Percentiles rank a stretch among this genome's conserved stretches.
Conservation (phyloP, 30 jellyfish, hydroid and myxozoan genomes). For the Aurelia coerulea region DNA sequence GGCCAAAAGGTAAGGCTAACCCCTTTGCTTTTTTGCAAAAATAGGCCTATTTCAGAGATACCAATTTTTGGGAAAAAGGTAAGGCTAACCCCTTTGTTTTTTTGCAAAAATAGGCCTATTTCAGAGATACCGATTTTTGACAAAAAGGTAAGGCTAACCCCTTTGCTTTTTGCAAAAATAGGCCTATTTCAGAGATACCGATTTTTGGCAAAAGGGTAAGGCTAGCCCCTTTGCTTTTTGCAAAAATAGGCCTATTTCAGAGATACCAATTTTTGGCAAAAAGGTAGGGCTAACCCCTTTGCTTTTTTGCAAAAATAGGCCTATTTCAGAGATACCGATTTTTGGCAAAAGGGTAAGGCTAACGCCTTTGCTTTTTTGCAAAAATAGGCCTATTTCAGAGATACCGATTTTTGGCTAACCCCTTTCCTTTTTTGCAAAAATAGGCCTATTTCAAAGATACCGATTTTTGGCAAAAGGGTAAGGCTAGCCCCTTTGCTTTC, state of each 20-base stretch:
- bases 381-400: not conserved
- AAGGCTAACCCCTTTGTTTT: not conserved
- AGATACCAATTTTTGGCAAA: not conserved
- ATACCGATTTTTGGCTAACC: not conserved
- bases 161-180: too few relatives aligned
- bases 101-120: not conserved
- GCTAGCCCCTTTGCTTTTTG: too few relatives aligned
- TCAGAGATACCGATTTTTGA: not conserved
- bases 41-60: not conserved
- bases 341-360: not conserved
- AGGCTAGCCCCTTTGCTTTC: not conserved
- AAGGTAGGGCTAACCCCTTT: not conserved
- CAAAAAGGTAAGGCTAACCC: not conserved
- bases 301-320: not conserved
- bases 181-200: not conserved
- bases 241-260: too few relatives aligned
- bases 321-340: not conserved
- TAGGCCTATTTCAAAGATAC: not conserved
- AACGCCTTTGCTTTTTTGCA: not conserved
- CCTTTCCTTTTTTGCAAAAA: not conserved
- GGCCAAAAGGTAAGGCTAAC: not conserved
- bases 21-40: not conserved
- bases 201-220: too few relatives aligned
- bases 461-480: not conserved
- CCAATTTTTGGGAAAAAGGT: not conserved